Base-by-base conservation (phyloP, 2,113 vertebrate species). In the Aegithalos caudatus region DNA sequence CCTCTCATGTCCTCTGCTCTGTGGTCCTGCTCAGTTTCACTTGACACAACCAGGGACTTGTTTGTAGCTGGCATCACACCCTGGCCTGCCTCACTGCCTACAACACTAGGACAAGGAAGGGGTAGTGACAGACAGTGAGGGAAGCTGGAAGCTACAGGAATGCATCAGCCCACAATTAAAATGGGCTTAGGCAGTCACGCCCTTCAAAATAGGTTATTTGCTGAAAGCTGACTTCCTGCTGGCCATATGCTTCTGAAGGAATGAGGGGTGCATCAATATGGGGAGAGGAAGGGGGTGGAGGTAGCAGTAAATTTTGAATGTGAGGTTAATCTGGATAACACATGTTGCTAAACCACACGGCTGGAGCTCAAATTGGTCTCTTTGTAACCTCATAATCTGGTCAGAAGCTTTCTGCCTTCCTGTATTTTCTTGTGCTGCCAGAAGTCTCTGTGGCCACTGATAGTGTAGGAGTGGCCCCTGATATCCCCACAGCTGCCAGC, bases 191-290 rank as follows among this genome's bases (percentile, higher is more conserved):
- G 45, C 51, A 37, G 6, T 45, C 20, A 37, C 42, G 48, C 37
- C 15, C 25, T 71, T 76, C 53, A 61, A 77, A 79, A 19, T 0
- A 47, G 17, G 31, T 65, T 74, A 4, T 45, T 76, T 85, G 62
- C 28, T 85, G 11, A 81, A n/a, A 71, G 11, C n/a, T 60, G 53
- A 45, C 17, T 69, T 10, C 29, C n/a, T 67, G 44, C 22, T 48
- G 42, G 12, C 42, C 25, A 3, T 23, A 6, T 12, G 17, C 62
- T 42, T 91, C 24, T 89, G 0, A 40, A 56, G 25, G 40, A 15
- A 9, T 4, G 4, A 85, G 29, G 23, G 8, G 3, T 82, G 16
- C n/a, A 16, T 60, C 0, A 0, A 3, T 37, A 21, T 10, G 22
- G 45, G 42, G 24, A 56, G 45, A 67, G 31, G 56, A 44, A 70